Evolutionary conservation across 1,140 invertebrate genomes (phyloP).

Genomic region (Drosophila tropicalis): DNA sequence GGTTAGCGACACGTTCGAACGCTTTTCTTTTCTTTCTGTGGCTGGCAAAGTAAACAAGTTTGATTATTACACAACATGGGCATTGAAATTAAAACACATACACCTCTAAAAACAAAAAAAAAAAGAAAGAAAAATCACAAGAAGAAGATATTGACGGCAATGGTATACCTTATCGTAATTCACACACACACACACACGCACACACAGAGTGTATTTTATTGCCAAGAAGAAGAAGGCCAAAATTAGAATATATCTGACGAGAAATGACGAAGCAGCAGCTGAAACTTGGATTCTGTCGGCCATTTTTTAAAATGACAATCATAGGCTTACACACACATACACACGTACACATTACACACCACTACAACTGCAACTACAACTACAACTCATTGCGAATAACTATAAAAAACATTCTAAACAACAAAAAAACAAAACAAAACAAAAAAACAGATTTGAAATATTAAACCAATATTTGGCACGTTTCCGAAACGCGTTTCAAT

Average conservation of each 20-base stretch:
- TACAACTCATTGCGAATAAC: not conserved
- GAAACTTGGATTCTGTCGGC: constrained; percentile 17
- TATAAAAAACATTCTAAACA: constrained; percentile 49
- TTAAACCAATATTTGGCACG: constrained; percentile 54
- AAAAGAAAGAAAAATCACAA: constrained; percentile 26
- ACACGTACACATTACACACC: constrained; percentile 11
- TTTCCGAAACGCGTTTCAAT: constrained; percentile 49
- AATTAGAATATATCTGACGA: constrained; percentile 75
- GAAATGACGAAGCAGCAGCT: not conserved
- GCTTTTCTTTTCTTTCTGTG: constrained; percentile 12
- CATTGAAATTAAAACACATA: constrained; percentile 75
- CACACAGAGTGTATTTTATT: constrained; percentile 26
- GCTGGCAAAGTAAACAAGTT: constrained; percentile 66
- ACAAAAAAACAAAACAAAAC: constrained; percentile 1
- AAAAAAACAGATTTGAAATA: constrained; percentile 48
- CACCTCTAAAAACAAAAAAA: constrained; percentile 15
- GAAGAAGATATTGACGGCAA: constrained; percentile 9
- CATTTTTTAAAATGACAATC: constrained; percentile 45
- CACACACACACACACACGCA: constrained; percentile 65
- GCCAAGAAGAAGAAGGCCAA: constrained; percentile 51
- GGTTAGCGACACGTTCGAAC: constrained; percentile 72
- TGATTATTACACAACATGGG: constrained; percentile 78
- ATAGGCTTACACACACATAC: constrained; percentile 21
- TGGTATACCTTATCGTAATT: constrained; percentile 61
- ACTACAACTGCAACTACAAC: constrained; percentile 14